Percentiles rank a stretch among this genome's conserved stretches.
phyloP scores from a whole-genome alignment of 1,140 invertebrate genomes.

The Radopholus similis region DNA sequence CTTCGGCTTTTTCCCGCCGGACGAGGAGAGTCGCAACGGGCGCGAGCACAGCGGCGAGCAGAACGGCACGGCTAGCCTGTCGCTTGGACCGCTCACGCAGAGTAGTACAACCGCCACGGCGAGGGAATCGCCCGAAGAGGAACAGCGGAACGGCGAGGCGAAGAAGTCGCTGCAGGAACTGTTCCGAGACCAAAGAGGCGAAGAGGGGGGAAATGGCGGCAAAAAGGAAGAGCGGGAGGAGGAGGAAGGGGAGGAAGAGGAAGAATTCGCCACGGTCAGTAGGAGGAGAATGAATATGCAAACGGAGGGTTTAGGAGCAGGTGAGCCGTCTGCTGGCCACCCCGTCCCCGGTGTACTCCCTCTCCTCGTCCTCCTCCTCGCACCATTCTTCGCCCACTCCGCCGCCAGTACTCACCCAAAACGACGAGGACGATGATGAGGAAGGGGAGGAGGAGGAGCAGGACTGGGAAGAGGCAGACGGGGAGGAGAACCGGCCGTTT shows the following conservation, averaged over 20 bases:
- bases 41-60: slow-evolving; percentile 7
- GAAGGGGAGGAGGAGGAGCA: background rate
- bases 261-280: no score
- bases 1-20: background rate
- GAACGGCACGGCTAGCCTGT: background rate
- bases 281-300: no score
- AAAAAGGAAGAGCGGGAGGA: no score
- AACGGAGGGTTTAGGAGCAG: background rate
- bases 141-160: background rate
- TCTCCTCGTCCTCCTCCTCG: background rate
- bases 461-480: background rate
- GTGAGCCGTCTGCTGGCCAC: background rate
- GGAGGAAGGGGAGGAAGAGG: no score
- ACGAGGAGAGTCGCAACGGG: background rate
- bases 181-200: no score
- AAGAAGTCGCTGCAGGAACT: no score
- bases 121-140: background rate
- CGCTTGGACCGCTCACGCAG: background rate
- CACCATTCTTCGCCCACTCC: background rate
- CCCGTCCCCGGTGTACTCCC: background rate
- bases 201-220: no score
- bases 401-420: background rate
- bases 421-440: background rate
- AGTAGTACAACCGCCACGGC: background rate
- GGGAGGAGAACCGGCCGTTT: background rate